Conservation (phyloP, 2,888 invertebrate genomes). For the Saturnia pavonia region DNA sequence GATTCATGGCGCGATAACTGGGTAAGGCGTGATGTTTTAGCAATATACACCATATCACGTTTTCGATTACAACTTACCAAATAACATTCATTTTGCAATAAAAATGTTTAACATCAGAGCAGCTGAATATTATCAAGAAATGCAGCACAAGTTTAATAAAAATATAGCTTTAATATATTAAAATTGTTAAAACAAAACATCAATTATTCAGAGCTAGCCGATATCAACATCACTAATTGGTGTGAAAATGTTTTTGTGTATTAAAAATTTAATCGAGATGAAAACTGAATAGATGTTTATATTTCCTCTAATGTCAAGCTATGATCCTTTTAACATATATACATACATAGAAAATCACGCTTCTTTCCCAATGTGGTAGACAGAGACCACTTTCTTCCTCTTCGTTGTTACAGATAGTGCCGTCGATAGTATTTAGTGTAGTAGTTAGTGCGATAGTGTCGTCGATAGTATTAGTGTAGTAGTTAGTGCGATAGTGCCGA, state of each 20-base stretch:
- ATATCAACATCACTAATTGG: background rate
- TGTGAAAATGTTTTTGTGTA: background rate
- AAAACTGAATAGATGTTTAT: background rate
- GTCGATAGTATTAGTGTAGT: no score
- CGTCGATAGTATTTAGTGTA: no score
- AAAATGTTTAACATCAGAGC: background rate
- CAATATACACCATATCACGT: conserved; percentile 28
- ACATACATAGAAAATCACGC: no score
- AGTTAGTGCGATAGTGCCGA: no score
- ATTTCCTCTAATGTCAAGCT: no score
- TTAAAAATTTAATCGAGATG: background rate
- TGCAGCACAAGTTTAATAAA: background rate
- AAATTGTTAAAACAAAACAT: background rate
- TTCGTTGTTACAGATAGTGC: no score
- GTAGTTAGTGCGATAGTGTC: no score
- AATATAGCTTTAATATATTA: background rate
- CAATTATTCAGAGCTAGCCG: background rate
- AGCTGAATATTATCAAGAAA: background rate
- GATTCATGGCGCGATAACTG: conserved; percentile 63
- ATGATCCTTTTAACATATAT: no score
- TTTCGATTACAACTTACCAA: conserved; percentile 24
- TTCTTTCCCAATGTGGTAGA: no score
- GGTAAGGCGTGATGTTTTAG: conserved; percentile 47
- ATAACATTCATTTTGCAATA: background rate
- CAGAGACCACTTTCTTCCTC: no score